A percentile compares a stretch with the other conserved stretches of the same genome.
phyloP scores from a whole-genome alignment of 2,113 vertebrate genomes.

The Passer montanus region DNA sequence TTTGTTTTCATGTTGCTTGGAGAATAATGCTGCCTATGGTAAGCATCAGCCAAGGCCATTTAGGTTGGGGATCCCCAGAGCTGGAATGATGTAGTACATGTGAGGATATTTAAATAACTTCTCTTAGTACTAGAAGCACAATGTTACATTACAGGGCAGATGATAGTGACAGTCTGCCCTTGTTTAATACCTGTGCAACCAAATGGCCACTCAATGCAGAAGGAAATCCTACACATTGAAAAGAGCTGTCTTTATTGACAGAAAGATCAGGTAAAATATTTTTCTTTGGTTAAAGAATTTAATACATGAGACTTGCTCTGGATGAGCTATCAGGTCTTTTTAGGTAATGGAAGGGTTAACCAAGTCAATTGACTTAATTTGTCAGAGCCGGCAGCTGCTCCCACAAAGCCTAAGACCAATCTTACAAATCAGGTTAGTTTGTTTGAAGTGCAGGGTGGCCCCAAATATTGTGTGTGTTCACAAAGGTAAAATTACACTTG shows the following conservation, averaged over 20 bases:
- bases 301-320: background rate
- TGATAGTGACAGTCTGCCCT: background rate
- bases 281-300: background rate
- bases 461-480: background rate
- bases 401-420: background rate
- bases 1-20: background rate
- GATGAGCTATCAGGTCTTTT: background rate
- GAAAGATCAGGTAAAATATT: background rate
- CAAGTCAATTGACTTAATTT: background rate
- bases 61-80: background rate
- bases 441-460: background rate
- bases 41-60: background rate
- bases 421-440: background rate
- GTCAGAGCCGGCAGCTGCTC: background rate
- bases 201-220: background rate
- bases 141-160: background rate
- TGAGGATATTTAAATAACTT: background rate
- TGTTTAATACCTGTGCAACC: background rate
- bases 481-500: background rate
- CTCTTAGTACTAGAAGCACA: background rate
- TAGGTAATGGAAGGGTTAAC: background rate
- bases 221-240: background rate
- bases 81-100: rapidly evolving
- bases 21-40: background rate
- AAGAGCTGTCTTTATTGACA: background rate